Evolutionary conservation across 2,888 invertebrate species (phyloP), one percentile per base, ranked within the genome.

Genomic region (Caradrina kadenii): DNA sequence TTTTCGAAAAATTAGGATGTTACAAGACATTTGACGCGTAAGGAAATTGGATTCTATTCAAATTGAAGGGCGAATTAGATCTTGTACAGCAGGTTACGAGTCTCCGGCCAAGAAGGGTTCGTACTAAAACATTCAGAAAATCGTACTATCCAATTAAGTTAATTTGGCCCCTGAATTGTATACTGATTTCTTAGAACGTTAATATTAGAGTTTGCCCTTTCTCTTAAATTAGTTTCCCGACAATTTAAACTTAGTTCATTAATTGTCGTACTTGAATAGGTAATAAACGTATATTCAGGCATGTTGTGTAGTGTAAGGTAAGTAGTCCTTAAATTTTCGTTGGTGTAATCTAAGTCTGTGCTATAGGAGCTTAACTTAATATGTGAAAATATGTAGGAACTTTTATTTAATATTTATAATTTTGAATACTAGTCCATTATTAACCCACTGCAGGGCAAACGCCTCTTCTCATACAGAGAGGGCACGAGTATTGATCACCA

Each of bases 21-120:
- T 88, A 89, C 90, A 90, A 91, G 89, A 90, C 89, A 90, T 92
- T 93, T 92, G 93, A 93, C 89, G 94, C 89, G 88, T 82, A 86
- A 86, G 87, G 83, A 89, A 90, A 94, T 92, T 93, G 87, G 90
- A 93, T 93, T 91, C 85, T 82, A 88, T 85, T 87, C 86, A 91
- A 93, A 94, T 93, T 72, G 91, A 88, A 88, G 86, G 84, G 86
- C 82, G 89, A 93, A 94, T 93, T 92, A 90, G 91, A 93, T 93
- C 91, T 86, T 87, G 85, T 82, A 82, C 80, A 83, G 79, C 86
- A 88, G 87, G 82, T 79, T 79, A 76, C 68, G 65, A 73, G 22
- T 61, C 17, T 65, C 52, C 58, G 31, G 54, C 45, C 62, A 73
- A 64, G 69, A 63, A 54, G 72, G 70, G 58, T 69, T 54, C 48